Evolutionary conservation across 2,113 vertebrate genomes (phyloP).

Genomic region (Bos javanicus): DNA sequence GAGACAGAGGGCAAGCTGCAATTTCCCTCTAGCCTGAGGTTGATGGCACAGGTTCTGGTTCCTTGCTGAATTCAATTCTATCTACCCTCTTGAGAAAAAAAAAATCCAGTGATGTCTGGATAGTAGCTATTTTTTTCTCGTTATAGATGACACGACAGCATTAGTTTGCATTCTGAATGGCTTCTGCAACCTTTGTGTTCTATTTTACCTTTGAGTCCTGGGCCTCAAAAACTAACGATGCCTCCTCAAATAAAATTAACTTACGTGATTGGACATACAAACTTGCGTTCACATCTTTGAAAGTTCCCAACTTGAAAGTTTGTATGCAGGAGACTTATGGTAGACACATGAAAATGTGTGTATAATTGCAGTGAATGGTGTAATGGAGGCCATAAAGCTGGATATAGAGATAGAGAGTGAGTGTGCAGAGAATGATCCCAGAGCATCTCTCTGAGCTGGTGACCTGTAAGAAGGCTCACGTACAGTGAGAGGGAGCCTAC

Average conservation of each 20-base stretch:
- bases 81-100: not conserved
- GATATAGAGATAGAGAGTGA: not conserved
- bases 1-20: not conserved
- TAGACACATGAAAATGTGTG: not conserved
- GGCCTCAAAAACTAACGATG: not conserved
- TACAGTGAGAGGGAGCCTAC: not conserved
- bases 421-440: not conserved
- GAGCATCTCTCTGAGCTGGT: not conserved
- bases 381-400: not conserved
- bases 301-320: not conserved
- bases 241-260: not conserved
- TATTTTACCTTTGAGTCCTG: not conserved
- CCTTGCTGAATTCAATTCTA: not conserved
- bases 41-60: not conserved
- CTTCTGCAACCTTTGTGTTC: not conserved
- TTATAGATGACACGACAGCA: not conserved
- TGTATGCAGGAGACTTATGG: not conserved
- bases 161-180: not conserved
- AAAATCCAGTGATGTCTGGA: not conserved
- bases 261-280: not conserved
- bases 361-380: not conserved
- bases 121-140: not conserved
- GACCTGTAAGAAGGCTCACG: fast-evolving
- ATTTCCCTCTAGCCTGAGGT: not conserved
- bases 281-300: not conserved